Conservation (phyloP, 2,113 vertebrate species). For the Corvus hawaiiensis region DNA sequence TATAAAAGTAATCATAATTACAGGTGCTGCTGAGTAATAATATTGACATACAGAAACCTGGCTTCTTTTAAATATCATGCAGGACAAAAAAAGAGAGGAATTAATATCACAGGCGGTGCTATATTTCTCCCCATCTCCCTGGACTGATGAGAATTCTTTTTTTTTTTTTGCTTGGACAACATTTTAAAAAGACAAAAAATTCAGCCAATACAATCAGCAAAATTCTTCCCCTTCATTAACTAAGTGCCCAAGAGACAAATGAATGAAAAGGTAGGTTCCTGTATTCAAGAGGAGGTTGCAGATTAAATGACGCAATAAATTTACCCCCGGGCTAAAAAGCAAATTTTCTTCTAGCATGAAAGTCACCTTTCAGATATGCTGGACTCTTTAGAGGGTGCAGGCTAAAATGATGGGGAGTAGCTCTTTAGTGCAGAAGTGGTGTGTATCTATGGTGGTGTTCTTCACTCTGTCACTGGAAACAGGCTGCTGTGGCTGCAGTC, state of each 20-base stretch:
- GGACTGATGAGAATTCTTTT: neutral
- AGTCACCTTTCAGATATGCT: neutral
- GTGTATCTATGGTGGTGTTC: neutral
- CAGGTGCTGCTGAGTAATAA: neutral
- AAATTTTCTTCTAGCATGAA: neutral
- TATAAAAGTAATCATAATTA: neutral
- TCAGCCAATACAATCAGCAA: neutral
- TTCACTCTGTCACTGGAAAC: neutral
- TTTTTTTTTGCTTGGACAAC: neutral
- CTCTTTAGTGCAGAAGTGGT: neutral
- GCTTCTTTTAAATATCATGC: neutral
- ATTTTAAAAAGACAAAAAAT: neutral
- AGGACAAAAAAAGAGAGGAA: neutral
- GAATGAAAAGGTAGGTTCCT: neutral
- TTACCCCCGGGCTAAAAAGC: neutral
- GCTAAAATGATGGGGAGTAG: neutral
- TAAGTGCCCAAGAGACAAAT: constrained; percentile 12
- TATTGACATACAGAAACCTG: neutral
- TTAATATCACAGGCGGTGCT: neutral
- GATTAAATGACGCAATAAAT: constrained; percentile 10
- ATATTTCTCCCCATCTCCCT: neutral
- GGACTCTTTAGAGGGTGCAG: neutral
- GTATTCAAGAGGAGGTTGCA: neutral
- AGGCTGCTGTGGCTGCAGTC: neutral
- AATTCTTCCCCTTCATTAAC: constrained; percentile 29